phyloP scores from a whole-genome alignment of 2,888 invertebrate species.

The Hylaea fasciaria region DNA sequence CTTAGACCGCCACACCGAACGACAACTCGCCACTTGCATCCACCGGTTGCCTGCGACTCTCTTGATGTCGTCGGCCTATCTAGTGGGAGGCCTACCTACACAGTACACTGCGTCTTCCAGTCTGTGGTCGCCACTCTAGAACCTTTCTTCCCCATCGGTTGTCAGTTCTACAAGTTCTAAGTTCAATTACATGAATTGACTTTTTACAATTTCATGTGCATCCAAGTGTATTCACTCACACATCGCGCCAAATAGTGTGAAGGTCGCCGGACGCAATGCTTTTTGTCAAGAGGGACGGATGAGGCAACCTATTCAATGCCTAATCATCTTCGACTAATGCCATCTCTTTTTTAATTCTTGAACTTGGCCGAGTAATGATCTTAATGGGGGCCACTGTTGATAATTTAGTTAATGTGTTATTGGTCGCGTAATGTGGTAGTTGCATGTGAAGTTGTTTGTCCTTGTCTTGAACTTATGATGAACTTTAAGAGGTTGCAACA shows the following conservation, averaged over 20 bases:
- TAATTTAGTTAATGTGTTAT: conserved; percentile 29
- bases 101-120: too few relatives aligned
- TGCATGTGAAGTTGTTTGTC: conserved; percentile 31
- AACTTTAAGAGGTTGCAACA: conserved; percentile 28
- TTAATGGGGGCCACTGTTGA: conserved; percentile 37
- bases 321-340: conserved; percentile 59
- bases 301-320: conserved; percentile 61
- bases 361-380: conserved; percentile 68
- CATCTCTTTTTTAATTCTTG: conserved; percentile 59
- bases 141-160: too few relatives aligned
- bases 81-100: too few relatives aligned
- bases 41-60: too few relatives aligned
- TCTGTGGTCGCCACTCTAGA: too few relatives aligned
- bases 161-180: too few relatives aligned
- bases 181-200: conserved; percentile 3
- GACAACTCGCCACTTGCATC: too few relatives aligned
- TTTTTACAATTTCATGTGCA: conserved; percentile 18
- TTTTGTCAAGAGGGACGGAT: conserved; percentile 67
- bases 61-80: too few relatives aligned
- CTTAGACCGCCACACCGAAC: too few relatives aligned
- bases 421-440: conserved; percentile 34
- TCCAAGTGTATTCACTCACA: conserved; percentile 23
- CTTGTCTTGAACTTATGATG: conserved; percentile 45
- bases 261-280: conserved; percentile 69
- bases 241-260: conserved; percentile 54